These are phyloP conservation scores for Rhagium mordax DNA, from an alignment of 2,888 invertebrate species.

Conservation along the genomic window DNA sequence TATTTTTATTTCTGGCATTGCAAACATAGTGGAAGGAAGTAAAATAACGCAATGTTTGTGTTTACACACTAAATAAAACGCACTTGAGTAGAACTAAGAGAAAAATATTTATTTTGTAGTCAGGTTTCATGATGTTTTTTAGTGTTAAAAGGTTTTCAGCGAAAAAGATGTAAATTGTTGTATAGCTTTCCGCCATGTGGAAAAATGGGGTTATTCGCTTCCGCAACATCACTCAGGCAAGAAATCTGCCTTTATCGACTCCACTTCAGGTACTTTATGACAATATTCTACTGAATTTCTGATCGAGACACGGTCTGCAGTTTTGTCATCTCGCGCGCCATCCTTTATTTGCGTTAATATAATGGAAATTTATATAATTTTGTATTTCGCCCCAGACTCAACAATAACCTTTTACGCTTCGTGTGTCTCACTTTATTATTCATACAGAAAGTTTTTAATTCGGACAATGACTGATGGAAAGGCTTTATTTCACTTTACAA, in stretches of 20 bases:
- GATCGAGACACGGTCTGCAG: background rate
- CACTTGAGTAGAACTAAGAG: background rate
- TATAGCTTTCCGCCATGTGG: background rate
- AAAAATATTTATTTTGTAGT: background rate
- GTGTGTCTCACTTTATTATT: background rate
- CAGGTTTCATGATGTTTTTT: background rate
- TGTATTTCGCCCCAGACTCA: background rate
- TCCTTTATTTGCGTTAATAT: background rate
- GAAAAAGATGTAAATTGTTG: background rate
- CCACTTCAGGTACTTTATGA: slow-evolving; percentile 1
- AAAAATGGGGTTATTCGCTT: background rate
- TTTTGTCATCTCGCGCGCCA: background rate
- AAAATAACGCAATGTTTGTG: background rate
- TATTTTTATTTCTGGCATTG: too few species aligned
- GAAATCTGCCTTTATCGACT: slow-evolving; percentile 12
- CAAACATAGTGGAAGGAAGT: too few species aligned
- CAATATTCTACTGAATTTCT: background rate
- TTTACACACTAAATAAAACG: background rate
- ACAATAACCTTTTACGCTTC: background rate
- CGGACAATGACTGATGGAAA: background rate
- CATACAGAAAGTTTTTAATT: slow-evolving; percentile 5
- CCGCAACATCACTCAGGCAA: background rate
- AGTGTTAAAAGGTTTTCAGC: background rate
- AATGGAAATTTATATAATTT: slow-evolving; percentile 7
- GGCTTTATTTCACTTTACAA: slow-evolving; percentile 5